Conservation (phyloP, 2,113 vertebrate genomes). For the Muntiacus reevesi region DNA sequence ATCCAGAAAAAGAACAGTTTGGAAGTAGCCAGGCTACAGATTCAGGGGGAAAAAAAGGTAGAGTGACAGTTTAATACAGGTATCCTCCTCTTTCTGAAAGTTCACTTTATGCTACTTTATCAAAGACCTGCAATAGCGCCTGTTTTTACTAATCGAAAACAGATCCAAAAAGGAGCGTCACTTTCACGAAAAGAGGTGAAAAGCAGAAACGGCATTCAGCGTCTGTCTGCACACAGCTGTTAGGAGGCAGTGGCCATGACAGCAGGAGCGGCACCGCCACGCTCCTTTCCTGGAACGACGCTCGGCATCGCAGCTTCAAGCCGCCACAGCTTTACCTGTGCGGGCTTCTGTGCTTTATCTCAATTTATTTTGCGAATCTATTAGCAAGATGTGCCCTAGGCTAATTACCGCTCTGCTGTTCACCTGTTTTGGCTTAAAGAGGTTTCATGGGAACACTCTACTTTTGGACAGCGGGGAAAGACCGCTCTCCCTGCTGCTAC, state of each 20-base stretch:
- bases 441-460: background rate
- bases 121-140: background rate
- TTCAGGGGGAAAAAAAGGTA: background rate
- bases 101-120: background rate
- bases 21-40: constrained; percentile 39
- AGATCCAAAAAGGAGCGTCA: background rate
- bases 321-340: background rate
- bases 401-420: background rate
- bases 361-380: background rate
- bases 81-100: background rate
- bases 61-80: background rate
- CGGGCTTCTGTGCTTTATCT: background rate
- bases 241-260: background rate
- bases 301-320: background rate
- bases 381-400: background rate
- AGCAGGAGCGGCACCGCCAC: background rate
- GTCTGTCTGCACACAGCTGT: background rate
- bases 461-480: background rate
- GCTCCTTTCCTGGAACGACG: background rate
- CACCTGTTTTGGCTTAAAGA: background rate
- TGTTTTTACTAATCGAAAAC: background rate
- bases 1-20: background rate
- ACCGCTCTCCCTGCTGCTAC: background rate
- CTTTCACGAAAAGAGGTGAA: background rate
- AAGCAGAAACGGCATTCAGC: background rate